phyloP scores from a whole-genome alignment of 2,797 vertebrate species.

The Sebastes melanostomus region DNA sequence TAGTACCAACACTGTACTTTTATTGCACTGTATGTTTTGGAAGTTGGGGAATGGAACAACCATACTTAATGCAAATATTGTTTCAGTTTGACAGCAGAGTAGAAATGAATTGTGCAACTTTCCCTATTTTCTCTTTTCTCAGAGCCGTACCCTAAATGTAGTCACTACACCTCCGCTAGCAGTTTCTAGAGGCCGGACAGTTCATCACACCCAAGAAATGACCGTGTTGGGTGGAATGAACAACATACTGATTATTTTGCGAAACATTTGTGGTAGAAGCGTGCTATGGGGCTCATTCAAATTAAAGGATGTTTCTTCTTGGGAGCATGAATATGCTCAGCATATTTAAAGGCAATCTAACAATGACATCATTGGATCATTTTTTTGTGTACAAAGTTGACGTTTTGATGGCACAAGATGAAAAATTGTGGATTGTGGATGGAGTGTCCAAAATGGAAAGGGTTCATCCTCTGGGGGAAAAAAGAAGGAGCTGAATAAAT shows the following conservation, averaged over 20 bases:
- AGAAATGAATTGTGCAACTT: neutral
- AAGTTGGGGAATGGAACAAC: neutral
- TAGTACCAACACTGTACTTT: neutral
- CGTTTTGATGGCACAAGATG: neutral
- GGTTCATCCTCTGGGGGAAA: neutral
- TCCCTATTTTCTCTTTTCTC: neutral
- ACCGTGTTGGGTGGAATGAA: neutral
- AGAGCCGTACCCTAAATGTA: neutral
- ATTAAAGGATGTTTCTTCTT: neutral
- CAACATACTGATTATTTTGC: neutral
- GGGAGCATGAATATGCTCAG: neutral
- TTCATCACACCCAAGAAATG: neutral
- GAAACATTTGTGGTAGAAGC: neutral
- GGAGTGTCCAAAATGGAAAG: neutral
- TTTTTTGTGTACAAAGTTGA: neutral
- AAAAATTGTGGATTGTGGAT: neutral
- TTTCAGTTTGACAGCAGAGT: neutral
- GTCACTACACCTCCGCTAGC: neutral
- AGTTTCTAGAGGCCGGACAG: neutral
- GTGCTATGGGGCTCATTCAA: neutral
- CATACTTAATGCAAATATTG: neutral
- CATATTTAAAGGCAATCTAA: neutral
- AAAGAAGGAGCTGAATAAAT: neutral
- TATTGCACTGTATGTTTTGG: neutral
- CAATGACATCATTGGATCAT: neutral